Conservation (phyloP, 1,140 invertebrate genomes). For the Heliothis subflexa region DNA sequence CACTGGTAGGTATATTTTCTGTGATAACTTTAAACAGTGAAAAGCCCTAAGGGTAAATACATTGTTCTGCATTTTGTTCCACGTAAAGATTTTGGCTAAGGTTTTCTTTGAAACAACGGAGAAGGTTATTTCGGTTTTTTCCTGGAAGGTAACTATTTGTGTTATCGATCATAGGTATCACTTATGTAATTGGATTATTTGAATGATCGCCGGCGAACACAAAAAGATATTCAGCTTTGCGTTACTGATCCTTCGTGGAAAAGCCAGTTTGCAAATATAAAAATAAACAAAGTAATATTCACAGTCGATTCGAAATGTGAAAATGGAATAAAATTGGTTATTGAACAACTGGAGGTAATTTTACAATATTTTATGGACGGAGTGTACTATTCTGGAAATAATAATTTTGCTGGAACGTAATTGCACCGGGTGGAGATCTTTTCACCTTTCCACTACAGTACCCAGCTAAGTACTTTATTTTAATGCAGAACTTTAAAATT, state of each 20-base stretch:
- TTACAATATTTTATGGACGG: not conserved
- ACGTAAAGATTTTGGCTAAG: no score
- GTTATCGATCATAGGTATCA: no score
- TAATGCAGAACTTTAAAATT: slow-evolving; percentile 35
- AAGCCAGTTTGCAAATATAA: not conserved
- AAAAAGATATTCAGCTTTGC: no score
- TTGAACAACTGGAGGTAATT: slow-evolving; percentile 4
- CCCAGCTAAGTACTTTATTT: slow-evolving; percentile 23
- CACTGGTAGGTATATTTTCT: not conserved
- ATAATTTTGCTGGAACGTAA: slow-evolving; percentile 9
- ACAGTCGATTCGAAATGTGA: not conserved
- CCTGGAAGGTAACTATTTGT: no score
- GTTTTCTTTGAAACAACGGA: no score
- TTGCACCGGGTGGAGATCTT: slow-evolving; percentile 22
- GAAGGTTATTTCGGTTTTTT: no score
- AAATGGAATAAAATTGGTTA: not conserved
- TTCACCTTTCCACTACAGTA: slow-evolving; percentile 32
- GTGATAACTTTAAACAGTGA: not conserved
- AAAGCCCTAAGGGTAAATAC: no score
- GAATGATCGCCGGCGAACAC: no score
- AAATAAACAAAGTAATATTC: not conserved
- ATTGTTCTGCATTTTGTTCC: no score
- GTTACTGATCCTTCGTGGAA: not conserved
- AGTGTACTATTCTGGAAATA: slow-evolving; percentile 2
- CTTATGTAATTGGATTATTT: no score